Conservation (phyloP, 2,797 vertebrate species). For the Pantherophis alleghaniensis region DNA sequence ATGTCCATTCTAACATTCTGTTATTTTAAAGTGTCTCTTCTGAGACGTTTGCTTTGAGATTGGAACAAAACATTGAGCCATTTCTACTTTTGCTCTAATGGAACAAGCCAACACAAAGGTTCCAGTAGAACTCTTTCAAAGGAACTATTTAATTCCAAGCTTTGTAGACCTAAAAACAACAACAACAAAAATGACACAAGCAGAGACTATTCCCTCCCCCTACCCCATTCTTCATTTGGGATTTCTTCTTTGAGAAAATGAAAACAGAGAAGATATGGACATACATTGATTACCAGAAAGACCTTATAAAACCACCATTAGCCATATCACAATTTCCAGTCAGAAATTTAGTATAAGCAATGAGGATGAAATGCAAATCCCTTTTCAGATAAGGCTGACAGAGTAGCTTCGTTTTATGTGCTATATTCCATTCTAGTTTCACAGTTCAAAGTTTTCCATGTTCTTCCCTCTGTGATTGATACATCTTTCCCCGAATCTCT, state of each 20-base stretch:
- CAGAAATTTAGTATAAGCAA: background rate
- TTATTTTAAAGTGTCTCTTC: background rate
- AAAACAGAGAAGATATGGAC: background rate
- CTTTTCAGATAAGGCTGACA: background rate
- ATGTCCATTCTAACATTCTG: background rate
- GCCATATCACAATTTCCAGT: background rate
- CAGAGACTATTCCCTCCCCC: background rate
- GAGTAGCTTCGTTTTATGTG: background rate
- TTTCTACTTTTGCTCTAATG: background rate
- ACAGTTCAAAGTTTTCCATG: background rate
- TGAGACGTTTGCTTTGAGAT: background rate
- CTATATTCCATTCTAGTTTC: background rate
- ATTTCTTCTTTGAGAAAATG: background rate
- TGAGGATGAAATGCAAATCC: background rate
- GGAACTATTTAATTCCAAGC: background rate
- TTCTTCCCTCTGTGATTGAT: background rate
- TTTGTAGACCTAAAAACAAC: background rate
- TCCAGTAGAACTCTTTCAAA: background rate
- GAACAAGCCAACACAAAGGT: background rate
- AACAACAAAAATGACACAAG: background rate
- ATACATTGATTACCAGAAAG: background rate
- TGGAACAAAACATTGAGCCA: background rate
- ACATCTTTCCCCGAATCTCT: background rate
- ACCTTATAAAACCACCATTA: background rate
- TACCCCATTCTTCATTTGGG: background rate